Evolutionary conservation across 2,113 vertebrate genomes (phyloP).

Genomic region (Sceloporus undulatus): DNA sequence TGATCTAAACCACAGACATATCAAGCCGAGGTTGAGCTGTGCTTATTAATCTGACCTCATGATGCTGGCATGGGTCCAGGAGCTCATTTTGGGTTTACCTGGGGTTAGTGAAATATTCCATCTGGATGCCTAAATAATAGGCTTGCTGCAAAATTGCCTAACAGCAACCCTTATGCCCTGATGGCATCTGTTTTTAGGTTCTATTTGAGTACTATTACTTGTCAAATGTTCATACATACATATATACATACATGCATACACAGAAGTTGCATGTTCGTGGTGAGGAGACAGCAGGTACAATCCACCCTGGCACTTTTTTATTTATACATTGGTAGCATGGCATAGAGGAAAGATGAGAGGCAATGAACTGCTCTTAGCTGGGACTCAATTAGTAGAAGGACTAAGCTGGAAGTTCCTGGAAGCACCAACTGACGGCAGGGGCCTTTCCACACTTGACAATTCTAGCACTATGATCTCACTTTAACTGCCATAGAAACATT

Average conservation of each 20-base stretch:
- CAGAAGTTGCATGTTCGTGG: no score
- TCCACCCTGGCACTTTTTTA: no score
- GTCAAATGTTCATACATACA: not conserved
- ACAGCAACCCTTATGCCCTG: not conserved
- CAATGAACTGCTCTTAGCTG: no score
- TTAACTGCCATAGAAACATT: no score
- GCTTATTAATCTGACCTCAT: conserved; percentile 26
- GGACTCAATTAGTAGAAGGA: no score
- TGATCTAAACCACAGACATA: conserved; percentile 32
- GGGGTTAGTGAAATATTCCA: not conserved
- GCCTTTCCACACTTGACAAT: no score
- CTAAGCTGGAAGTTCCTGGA: no score
- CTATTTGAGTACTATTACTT: not conserved
- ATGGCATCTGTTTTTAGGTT: not conserved
- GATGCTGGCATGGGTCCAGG: not conserved
- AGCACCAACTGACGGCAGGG: no score
- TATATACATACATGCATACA: not conserved
- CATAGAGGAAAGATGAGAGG: no score
- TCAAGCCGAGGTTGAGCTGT: not conserved
- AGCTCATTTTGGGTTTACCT: not conserved
- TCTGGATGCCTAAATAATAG: not conserved
- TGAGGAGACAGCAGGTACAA: no score
- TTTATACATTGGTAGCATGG: no score
- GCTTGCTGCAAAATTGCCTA: not conserved
- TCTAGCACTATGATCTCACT: no score